Evolutionary conservation across 2,113 vertebrate species (phyloP), one percentile per base, ranked within the genome.

Genomic region (Hucho hucho): DNA sequence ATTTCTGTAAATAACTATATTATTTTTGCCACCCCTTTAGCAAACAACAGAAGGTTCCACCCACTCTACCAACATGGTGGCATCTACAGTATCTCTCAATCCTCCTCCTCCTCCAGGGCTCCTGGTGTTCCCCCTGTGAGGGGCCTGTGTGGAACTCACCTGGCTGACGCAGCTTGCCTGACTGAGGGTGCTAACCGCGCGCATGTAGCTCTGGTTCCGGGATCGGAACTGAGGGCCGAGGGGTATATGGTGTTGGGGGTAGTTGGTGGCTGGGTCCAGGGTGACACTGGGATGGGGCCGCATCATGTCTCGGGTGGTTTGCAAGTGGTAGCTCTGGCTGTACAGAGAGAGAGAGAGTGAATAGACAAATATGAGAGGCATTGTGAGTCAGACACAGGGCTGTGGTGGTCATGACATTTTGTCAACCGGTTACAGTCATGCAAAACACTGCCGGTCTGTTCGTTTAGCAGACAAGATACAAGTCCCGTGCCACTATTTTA

Each of bases 161-260:
- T 99, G 98, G 95, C 98, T 99, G 89, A 99, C 92, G 85, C 98
- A 99, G 97, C 98, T 99, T 93, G 98, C 98, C 93, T 99, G 97
- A 92, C 98, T 99, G 91, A 99, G 95, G 68, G 96, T 99, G 96
- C 98, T 99, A 92, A 99, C 97, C 16, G 98, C 98, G 63, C 98
- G 93, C 97, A 99, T 99, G 94, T 99, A 99, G 94, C 98, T 99
- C 95, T 99, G 97, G 94, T 99, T 99, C 86, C 98, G 94, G 82
- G 98, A 99, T 80, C 98, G 97, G 89, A 97, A 99, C 85, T 97
- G 98, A 53, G 97, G 97, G 84, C 49, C 49, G 49, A 53, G 49
- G 49, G 49, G 49, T 53, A 53, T 53, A 18, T 53, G 49, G 49
- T 53, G 49, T 5, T 97, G 96, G 92, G 96, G 95, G 92, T 96